These are phyloP conservation scores for Geothlypis trichas DNA, from an alignment of 2,113 vertebrate genomes.

Conservation along the genomic window DNA sequence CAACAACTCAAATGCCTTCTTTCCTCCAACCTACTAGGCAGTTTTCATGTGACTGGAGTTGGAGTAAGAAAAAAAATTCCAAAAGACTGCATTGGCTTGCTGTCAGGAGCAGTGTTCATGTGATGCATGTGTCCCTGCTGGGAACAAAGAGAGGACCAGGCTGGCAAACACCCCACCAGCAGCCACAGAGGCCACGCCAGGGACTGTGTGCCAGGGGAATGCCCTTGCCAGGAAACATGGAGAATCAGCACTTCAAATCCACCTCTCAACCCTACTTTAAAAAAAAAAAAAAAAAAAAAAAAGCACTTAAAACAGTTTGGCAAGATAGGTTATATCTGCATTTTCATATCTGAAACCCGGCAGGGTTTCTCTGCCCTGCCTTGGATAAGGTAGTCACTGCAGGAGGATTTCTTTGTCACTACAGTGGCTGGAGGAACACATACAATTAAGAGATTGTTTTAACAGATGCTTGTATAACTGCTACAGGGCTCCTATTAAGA, in stretches of 20 bases:
- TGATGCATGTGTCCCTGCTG: background rate
- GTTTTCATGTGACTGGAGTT: background rate
- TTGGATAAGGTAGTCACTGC: background rate
- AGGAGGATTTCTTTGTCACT: background rate
- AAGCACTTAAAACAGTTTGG: fast-evolving
- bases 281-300: background rate
- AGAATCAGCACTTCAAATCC: background rate
- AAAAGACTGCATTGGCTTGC: background rate
- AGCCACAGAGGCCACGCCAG: background rate
- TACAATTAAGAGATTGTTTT: background rate
- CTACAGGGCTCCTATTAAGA: background rate
- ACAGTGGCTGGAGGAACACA: background rate
- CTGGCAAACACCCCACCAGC: fast-evolving
- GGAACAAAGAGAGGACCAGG: background rate
- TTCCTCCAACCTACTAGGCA: background rate
- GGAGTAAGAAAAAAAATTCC: background rate
- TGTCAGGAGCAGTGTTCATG: background rate
- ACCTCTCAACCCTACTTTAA: background rate
- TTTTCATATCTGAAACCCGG: background rate
- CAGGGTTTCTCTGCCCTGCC: background rate
- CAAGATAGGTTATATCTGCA: background rate
- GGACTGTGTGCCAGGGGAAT: background rate
- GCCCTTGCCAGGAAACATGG: background rate
- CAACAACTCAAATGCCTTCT: background rate
- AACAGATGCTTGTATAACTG: background rate